Conservation (phyloP, 2,888 invertebrate species). For the Theodoxus fluviatilis region DNA sequence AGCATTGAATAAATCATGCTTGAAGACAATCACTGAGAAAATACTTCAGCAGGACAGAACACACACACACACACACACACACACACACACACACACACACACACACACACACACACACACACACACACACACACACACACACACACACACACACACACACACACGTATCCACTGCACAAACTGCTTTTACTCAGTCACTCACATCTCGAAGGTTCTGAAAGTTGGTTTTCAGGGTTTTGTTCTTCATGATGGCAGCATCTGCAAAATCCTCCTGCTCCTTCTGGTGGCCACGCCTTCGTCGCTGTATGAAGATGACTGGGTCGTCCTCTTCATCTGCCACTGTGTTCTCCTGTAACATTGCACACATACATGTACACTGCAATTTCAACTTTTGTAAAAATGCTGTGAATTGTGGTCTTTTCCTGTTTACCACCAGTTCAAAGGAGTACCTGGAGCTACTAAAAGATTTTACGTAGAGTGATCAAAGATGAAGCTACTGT, state of each 20-base stretch:
- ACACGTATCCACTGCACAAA: background rate
- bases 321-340: constrained; percentile 71
- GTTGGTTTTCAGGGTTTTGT: constrained; percentile 76
- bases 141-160: constrained; percentile 4
- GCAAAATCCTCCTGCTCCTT: constrained; percentile 72
- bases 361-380: background rate
- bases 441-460: no score
- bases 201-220: constrained; percentile 81
- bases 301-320: constrained; percentile 68
- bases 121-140: no score
- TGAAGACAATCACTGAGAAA: no score
- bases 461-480: no score
- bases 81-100: no score
- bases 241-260: constrained; percentile 69
- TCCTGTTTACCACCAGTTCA: no score
- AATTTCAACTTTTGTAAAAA: no score
- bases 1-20: no score
- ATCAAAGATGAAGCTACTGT: no score
- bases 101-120: no score
- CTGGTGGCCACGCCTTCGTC: constrained; percentile 75
- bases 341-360: constrained; percentile 69
- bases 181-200: constrained; percentile 24
- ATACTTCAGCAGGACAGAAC: no score
- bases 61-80: no score
- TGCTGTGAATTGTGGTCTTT: background rate